phyloP scores from a whole-genome alignment of 2,888 invertebrate genomes.

The Apoda limacodes region DNA sequence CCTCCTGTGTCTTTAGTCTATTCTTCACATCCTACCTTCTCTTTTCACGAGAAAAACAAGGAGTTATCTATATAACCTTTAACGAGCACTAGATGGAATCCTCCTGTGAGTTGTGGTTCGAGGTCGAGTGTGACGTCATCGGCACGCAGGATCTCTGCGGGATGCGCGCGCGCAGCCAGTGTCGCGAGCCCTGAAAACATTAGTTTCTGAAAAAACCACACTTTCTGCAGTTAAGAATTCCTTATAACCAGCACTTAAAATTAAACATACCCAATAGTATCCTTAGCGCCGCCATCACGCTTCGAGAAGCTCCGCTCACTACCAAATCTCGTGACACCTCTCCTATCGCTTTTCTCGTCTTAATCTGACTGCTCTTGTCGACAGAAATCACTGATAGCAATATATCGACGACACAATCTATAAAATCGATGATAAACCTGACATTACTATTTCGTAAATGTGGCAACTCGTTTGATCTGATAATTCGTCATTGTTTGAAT shows the following conservation, averaged over 20 bases:
- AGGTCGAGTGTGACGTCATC: slow-evolving; percentile 40
- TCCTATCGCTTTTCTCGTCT: too few relatives aligned
- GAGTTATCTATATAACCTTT: slow-evolving; percentile 28
- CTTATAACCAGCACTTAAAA: background rate
- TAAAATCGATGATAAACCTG: too few relatives aligned
- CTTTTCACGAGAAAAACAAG: background rate
- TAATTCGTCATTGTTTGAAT: too few relatives aligned
- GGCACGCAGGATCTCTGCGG: slow-evolving; percentile 26
- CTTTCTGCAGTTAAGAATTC: background rate
- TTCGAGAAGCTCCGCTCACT: slow-evolving; percentile 20
- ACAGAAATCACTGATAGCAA: too few relatives aligned
- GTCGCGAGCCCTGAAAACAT: slow-evolving; percentile 32
- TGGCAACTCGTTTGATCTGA: too few relatives aligned
- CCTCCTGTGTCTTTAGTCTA: too few relatives aligned
- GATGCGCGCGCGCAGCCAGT: slow-evolving; percentile 33
- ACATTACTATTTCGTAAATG: too few relatives aligned
- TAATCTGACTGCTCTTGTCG: too few relatives aligned
- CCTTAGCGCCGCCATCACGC: slow-evolving; percentile 36
- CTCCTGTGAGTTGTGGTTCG: slow-evolving; percentile 49
- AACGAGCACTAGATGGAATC: slow-evolving; percentile 36
- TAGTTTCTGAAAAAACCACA: background rate
- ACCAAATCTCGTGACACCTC: slow-evolving; percentile 18
- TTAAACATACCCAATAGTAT: slow-evolving; percentile 32
- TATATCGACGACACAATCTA: too few relatives aligned
- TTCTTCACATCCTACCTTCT: too few relatives aligned